Base-by-base conservation (phyloP, 2,888 invertebrate genomes). In the Parnassius smintheus region DNA sequence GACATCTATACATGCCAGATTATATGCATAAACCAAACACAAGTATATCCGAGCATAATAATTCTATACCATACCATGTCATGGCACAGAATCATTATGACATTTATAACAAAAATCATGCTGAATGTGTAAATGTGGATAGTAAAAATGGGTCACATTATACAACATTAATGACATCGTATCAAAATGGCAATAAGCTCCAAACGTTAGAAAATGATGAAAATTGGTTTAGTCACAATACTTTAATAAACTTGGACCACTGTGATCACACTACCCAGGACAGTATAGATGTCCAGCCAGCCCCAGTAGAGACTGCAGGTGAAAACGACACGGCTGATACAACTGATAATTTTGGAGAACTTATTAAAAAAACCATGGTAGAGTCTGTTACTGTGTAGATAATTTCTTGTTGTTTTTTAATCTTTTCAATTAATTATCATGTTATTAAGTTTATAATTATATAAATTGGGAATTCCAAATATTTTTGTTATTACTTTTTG, bases 291-390 rank as follows among this genome's bases (percentile, higher is more conserved):
- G 57, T 65, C 66, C 83, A 71, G 65, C 70, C 77, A 51, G 70
- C 78, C 48, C 80, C 71, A 58, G 65, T 72, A 55, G 69, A 78
- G 68, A 66, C 72, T 42, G 57, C 75, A 48, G 62, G 64, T 35
- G 83, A 83, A 67, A 71, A 66, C 76, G 81, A 77, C 67, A 72
- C 72, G 51, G 66, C 76, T 22, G 91, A 91, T 58, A 72, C 82
- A 46, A 84, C 85, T 72, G 96, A 96, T 76, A 97, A 97, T 84
- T 97, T 97, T 79, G 97, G 97, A 60, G 97, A 97, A 91, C 96
- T 98, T 75, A 97, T 97, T 73, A 97, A 97, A 86, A 97, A 97
- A 88, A 96, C 96, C 68, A 97, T 97, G 94, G 97, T 97, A 80
- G 97, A 97, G 86, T 97, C 96, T 75, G 97, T 96, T 75, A 96